These are phyloP conservation scores for Campaea margaritaria DNA, from an alignment of 2,888 invertebrate species.

Conservation along the genomic window DNA sequence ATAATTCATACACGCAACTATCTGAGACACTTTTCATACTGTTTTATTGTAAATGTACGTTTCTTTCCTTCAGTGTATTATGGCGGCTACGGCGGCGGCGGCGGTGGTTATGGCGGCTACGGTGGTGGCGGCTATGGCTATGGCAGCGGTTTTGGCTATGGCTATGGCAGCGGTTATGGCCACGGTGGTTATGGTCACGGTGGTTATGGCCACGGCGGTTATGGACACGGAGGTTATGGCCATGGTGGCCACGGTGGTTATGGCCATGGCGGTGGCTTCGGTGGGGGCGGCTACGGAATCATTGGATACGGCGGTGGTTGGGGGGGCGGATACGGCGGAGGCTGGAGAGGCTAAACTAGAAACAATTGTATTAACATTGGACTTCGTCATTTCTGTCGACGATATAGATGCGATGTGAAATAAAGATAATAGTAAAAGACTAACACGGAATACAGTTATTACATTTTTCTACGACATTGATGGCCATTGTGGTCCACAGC, in stretches of 20 bases:
- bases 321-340: constrained; percentile 17
- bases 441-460: too few species aligned
- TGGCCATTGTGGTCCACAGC: too few species aligned
- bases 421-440: too few species aligned
- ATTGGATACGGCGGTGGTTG: constrained; percentile 22
- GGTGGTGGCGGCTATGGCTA: too few species aligned
- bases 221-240: constrained; percentile 31
- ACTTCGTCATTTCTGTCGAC: constrained; percentile 1
- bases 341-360: constrained; percentile 31
- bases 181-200: constrained; percentile 22
- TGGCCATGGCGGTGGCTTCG: constrained; percentile 36
- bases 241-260: constrained; percentile 36
- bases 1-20: too few species aligned
- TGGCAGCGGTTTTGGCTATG: too few species aligned
- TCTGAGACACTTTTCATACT: too few species aligned
- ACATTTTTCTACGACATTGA: too few species aligned
- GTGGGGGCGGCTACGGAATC: constrained; percentile 40
- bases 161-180: not conserved
- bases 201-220: constrained; percentile 10
- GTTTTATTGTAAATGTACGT: too few species aligned
- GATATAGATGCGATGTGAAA: not conserved
- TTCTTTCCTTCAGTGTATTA: too few species aligned
- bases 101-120: too few species aligned
- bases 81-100: too few species aligned
- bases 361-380: not conserved